These are phyloP conservation scores for Lydus trimaculatus DNA, from an alignment of 2,888 invertebrate genomes.

Conservation along the genomic window DNA sequence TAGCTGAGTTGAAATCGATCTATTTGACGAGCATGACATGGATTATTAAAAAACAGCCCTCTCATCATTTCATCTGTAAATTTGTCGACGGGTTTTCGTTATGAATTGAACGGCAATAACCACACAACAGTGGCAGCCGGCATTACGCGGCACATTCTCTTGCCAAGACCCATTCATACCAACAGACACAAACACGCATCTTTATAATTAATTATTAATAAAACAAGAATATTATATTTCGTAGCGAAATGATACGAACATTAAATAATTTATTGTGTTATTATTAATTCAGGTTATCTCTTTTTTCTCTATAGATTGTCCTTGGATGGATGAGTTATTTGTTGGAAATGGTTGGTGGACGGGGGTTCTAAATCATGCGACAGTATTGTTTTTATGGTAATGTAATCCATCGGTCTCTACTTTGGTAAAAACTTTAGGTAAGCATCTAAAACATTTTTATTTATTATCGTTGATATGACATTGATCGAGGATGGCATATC, in stretches of 20 bases:
- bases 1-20: slow-evolving; percentile 24
- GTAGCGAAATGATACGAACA: neutral
- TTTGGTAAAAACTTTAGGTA: slow-evolving; percentile 43
- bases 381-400: slow-evolving; percentile 54
- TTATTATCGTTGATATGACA: slow-evolving; percentile 52
- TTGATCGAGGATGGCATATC: slow-evolving; percentile 49
- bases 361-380: slow-evolving; percentile 41
- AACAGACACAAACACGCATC: neutral
- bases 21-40: slow-evolving; percentile 37
- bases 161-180: slow-evolving; percentile 14
- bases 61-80: slow-evolving; percentile 42
- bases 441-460: slow-evolving; percentile 48
- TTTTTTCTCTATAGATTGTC: slow-evolving; percentile 15
- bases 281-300: neutral
- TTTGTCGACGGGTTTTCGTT: slow-evolving; percentile 22
- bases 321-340: slow-evolving; percentile 39
- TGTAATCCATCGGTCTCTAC: slow-evolving; percentile 39
- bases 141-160: slow-evolving; percentile 37
- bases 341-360: slow-evolving; percentile 42
- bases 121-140: slow-evolving; percentile 39
- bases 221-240: neutral
- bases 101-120: slow-evolving; percentile 14
- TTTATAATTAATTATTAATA: neutral
- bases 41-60: slow-evolving; percentile 43
- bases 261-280: neutral